Percentiles rank a stretch among this genome's conserved stretches.
phyloP scores from a whole-genome alignment of 37 sponge, comb jelly and placozoan genomes.

The Halisarca cf. caerulea region DNA sequence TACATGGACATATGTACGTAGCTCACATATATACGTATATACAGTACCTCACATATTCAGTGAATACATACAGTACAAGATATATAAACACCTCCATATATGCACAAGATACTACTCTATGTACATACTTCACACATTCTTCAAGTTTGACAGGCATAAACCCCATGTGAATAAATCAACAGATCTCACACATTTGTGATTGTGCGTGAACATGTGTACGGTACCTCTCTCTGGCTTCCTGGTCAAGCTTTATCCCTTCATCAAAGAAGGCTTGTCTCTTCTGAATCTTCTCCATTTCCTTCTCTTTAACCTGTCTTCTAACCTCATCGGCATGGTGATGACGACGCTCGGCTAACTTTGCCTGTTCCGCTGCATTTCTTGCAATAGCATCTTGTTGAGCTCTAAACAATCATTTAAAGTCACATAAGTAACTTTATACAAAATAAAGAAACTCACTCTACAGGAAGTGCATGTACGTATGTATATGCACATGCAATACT shows the following conservation, averaged over 20 bases:
- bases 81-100: background rate
- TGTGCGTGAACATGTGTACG: too few relatives aligned
- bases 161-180: too few relatives aligned
- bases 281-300: conserved; percentile 73
- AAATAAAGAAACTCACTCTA: too few relatives aligned
- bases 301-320: conserved; percentile 85
- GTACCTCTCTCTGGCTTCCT: conserved; percentile 96
- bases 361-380: conserved; percentile 61
- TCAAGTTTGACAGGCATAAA: too few relatives aligned
- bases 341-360: background rate
- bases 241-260: conserved; percentile 94
- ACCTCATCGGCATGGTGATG: conserved; percentile 78
- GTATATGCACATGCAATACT: too few relatives aligned
- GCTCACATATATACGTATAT: background rate
- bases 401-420: conserved; percentile 22
- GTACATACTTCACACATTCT: too few relatives aligned
- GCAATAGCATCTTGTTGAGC: conserved; percentile 72
- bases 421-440: too few relatives aligned
- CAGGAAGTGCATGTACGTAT: too few relatives aligned
- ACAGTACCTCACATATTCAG: background rate
- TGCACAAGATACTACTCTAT: too few relatives aligned
- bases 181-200: too few relatives aligned
- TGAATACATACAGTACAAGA: background rate
- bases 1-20: too few relatives aligned
- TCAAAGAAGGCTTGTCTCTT: conserved; percentile 90